Conservation (phyloP, 2,113 vertebrate genomes). For the Pogona vitticeps region DNA sequence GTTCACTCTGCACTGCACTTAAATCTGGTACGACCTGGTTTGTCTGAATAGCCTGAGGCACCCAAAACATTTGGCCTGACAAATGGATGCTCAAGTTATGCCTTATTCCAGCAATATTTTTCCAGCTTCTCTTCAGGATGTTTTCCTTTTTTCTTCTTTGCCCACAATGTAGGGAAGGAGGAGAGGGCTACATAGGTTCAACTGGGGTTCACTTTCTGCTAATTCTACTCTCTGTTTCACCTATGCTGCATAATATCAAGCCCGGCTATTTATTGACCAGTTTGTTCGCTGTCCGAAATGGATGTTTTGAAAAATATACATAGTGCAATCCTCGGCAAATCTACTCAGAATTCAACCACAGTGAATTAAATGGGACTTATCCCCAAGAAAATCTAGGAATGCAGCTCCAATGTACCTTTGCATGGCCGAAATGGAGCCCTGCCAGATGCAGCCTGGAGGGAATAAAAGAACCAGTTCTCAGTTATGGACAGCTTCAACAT, state of each 20-base stretch:
- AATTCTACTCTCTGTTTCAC: not conserved
- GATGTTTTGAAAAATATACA: not conserved
- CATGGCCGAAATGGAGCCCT: not conserved
- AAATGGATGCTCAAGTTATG: not conserved
- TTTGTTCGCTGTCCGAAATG: not conserved
- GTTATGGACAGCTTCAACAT: not conserved
- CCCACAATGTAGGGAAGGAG: not conserved
- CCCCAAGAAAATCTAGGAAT: not conserved
- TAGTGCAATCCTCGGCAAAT: not conserved
- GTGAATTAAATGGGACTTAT: not conserved
- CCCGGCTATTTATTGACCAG: not conserved
- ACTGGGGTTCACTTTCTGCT: not conserved
- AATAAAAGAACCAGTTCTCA: not conserved
- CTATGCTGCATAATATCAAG: not conserved
- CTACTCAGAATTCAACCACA: not conserved
- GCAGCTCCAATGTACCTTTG: not conserved
- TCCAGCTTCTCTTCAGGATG: not conserved
- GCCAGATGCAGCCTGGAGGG: not conserved
- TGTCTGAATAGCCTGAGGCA: slow-evolving; percentile 6
- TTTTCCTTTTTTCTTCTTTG: slow-evolving; percentile 12
- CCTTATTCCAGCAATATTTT: not conserved
- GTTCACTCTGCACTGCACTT: not conserved
- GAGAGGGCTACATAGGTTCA: not conserved
- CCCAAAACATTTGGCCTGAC: not conserved
- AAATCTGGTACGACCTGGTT: slow-evolving; percentile 13